Base-by-base conservation (phyloP, 2,797 vertebrate genomes). In the Esox masquinongy region DNA sequence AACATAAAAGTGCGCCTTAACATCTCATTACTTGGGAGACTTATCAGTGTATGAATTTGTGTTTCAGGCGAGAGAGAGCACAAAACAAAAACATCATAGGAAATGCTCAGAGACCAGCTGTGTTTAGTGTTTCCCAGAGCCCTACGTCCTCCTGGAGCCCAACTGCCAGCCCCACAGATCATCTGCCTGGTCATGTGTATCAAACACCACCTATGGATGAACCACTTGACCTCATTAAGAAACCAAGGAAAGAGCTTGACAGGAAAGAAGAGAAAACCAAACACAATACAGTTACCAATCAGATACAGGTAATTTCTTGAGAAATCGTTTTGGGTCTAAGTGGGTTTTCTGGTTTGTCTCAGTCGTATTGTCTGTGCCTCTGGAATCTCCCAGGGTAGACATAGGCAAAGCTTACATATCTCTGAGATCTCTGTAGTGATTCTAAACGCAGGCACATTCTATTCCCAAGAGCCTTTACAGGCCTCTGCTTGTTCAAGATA, bases 151-250 rank as follows among this genome's bases (percentile, higher is more conserved):
- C 90, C 64, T 93, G 90, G 86, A 94, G 93, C 78, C 92, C 93
- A 2, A 81, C 89, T 7, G 86, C 88, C 61, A 94, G 93, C 79
- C 92, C 93, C 68, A 88, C 88, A 78, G 88, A 90, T 77, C 87
- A 89, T 14, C 77, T 89, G 76, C 92, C 92, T 50, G 78, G 81
- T 47, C 92, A 91, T 39, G 75, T 91, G 77, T 93, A 91, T 84
- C 92, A 91, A 75, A 75, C 90, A 8, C 94, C 92, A 11, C 80
- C 89, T 74, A 92, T 92, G 89, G 94, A 95, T 0, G 92, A 95
- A 82, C 94, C 94, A 1, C 90, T 95, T 1, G 94, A 93, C 17
- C 93, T 95, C 79, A 93, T 95, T 85, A 95, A 95, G 86, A 94
- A 94, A 85, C 93, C 93, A 8, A 90, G 87, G 74, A 91, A 90